A percentile compares a stretch with the other conserved stretches of the same genome.
phyloP scores from a whole-genome alignment of 2,797 vertebrate genomes.

The Chaunax sp. region DNA sequence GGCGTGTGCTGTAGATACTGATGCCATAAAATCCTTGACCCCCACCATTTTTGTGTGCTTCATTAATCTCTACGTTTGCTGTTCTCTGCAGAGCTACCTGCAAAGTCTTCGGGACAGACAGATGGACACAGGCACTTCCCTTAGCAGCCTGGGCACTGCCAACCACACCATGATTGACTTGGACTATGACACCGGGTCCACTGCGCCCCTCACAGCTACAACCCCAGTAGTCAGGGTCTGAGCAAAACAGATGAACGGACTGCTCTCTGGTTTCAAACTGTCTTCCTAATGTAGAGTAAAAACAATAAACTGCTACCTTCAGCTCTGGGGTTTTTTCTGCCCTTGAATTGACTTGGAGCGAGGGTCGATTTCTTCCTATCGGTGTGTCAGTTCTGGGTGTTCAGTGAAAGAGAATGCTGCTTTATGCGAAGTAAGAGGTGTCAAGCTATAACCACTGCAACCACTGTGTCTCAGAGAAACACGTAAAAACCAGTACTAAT shows the following conservation, averaged over 20 bases:
- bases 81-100: slow-evolving; percentile 85
- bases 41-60: not conserved
- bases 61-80: slow-evolving; percentile 15
- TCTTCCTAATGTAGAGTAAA: slow-evolving; percentile 47
- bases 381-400: slow-evolving; percentile 21
- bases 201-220: slow-evolving; percentile 84
- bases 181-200: slow-evolving; percentile 88
- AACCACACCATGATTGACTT: slow-evolving; percentile 85
- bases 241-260: slow-evolving; percentile 56
- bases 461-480: slow-evolving; percentile 57
- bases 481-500: slow-evolving; percentile 34
- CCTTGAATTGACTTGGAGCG: slow-evolving; percentile 7
- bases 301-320: slow-evolving; percentile 18
- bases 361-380: slow-evolving; percentile 14
- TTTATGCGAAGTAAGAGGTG: slow-evolving; percentile 16
- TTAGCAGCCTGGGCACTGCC: slow-evolving; percentile 83
- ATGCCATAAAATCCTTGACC: slow-evolving; percentile 4
- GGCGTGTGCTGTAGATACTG: slow-evolving; percentile 62
- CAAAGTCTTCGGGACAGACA: slow-evolving; percentile 90
- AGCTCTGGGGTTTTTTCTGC: slow-evolving; percentile 6
- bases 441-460: slow-evolving; percentile 68
- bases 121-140: slow-evolving; percentile 82
- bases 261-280: slow-evolving; percentile 23
- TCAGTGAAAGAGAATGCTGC: slow-evolving; percentile 39
- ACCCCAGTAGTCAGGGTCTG: slow-evolving; percentile 81